A percentile compares a stretch with the other conserved stretches of the same genome.
Evolutionary conservation across 2,888 invertebrate species (phyloP).

Genomic region (Clistopyga incitator): DNA sequence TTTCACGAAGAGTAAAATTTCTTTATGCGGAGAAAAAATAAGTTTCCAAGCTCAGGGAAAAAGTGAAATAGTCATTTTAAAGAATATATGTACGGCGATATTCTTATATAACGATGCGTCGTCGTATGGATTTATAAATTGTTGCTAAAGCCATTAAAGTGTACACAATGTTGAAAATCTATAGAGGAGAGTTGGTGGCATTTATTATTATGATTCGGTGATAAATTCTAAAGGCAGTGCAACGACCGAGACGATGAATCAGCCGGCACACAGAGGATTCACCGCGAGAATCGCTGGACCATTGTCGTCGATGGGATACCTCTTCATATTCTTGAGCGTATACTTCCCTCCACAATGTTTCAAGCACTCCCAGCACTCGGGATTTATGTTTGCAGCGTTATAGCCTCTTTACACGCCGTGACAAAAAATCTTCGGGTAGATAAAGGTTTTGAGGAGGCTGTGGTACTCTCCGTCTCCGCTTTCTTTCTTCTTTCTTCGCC

Average conservation of each 20-base stretch:
- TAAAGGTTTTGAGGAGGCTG: constrained; percentile 28
- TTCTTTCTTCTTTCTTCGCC: constrained; percentile 34
- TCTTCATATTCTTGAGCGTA: constrained; percentile 23
- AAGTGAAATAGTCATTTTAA: not conserved
- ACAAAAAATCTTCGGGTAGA: constrained; percentile 42
- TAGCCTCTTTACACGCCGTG: constrained; percentile 49
- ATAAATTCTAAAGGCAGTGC: constrained; percentile 28
- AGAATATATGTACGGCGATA: not conserved
- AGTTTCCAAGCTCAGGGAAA: not conserved
- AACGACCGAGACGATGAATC: constrained; percentile 35
- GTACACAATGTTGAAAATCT: not conserved
- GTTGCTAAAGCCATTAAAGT: not conserved
- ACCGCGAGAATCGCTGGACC: constrained; percentile 32
- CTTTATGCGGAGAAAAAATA: no score
- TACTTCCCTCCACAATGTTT: constrained; percentile 27
- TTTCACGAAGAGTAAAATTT: no score
- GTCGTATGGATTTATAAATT: constrained; percentile 11
- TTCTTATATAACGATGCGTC: not conserved
- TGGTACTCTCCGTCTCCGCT: not conserved
- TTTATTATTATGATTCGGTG: constrained; percentile 50
- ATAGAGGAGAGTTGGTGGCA: constrained; percentile 18
- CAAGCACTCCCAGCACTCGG: constrained; percentile 32
- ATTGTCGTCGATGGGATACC: constrained; percentile 51
- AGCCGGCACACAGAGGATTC: constrained; percentile 23
- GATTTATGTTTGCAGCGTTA: constrained; percentile 57